phyloP scores from a whole-genome alignment of 2,888 invertebrate species.

The Chouioia cunea region DNA sequence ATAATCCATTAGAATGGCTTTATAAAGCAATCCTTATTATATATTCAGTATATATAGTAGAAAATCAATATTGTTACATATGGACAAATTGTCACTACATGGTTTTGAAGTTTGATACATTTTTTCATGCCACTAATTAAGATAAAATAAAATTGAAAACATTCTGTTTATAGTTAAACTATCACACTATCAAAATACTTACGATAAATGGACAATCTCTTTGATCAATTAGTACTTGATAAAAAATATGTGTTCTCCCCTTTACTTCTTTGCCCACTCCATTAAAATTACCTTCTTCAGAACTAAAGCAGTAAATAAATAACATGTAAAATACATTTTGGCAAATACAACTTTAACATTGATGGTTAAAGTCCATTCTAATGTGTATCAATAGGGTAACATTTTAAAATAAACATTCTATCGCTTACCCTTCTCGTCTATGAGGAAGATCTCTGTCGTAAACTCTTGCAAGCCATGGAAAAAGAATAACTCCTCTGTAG shows the following conservation, averaged over 20 bases:
- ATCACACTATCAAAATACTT: constrained; percentile 67
- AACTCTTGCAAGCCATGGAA: constrained; percentile 96
- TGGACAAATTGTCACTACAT: too few relatives aligned
- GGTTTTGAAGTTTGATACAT: too few relatives aligned
- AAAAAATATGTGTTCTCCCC: constrained; percentile 93
- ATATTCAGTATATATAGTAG: too few relatives aligned
- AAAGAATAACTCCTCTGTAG: constrained; percentile 95
- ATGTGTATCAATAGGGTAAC: too few relatives aligned
- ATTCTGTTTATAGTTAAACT: background rate
- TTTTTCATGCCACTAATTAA: too few relatives aligned
- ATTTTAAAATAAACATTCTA: constrained; percentile 48
- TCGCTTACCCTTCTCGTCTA: constrained; percentile 72
- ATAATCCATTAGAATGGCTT: background rate
- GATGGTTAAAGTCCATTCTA: background rate
- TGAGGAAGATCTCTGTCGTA: constrained; percentile 91
- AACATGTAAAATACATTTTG: background rate
- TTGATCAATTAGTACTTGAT: constrained; percentile 97
- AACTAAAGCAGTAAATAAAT: constrained; percentile 50
- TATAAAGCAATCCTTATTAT: too few relatives aligned
- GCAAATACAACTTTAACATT: background rate
- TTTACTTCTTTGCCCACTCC: constrained; percentile 86
- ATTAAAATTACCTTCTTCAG: constrained; percentile 62
- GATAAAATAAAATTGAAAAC: background rate
- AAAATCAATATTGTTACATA: too few relatives aligned
- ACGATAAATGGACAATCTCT: constrained; percentile 97